These are phyloP conservation scores for Cosmorhoe ocellata DNA, from an alignment of 2,888 invertebrate species.

Conservation along the genomic window DNA sequence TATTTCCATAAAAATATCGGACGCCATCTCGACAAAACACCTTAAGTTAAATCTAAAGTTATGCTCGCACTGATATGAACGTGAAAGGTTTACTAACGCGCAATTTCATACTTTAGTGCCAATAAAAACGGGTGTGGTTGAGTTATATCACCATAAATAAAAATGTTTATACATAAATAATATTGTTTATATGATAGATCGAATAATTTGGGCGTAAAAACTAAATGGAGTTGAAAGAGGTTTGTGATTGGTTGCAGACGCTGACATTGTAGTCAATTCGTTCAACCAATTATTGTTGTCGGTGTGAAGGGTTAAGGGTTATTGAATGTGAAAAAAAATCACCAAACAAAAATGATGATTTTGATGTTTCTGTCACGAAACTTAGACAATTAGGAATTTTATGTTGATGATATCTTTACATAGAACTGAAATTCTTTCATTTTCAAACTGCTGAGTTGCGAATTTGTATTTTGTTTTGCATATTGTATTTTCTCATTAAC, in stretches of 20 bases:
- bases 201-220: slow-evolving; percentile 71
- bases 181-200: slow-evolving; percentile 70
- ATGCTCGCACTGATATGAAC: slow-evolving; percentile 66
- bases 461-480: no score
- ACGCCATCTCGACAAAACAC: slow-evolving; percentile 64
- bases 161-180: slow-evolving; percentile 64
- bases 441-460: no score
- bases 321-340: no score
- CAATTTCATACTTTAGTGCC: slow-evolving; percentile 76
- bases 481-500: no score
- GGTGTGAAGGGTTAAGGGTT: slow-evolving; percentile 1
- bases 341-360: no score
- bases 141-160: slow-evolving; percentile 56
- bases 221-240: slow-evolving; percentile 53
- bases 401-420: no score
- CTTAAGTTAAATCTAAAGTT: slow-evolving; percentile 72
- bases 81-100: slow-evolving; percentile 75
- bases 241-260: slow-evolving; percentile 52
- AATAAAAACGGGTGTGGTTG: slow-evolving; percentile 65
- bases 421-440: no score
- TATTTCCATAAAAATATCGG: slow-evolving; percentile 71
- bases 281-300: slow-evolving; percentile 20
- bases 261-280: slow-evolving; percentile 49
- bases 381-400: no score
- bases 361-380: no score